Percentiles rank a stretch among this genome's conserved stretches.
Conservation (phyloP, 2,888 invertebrate genomes). For the Patella depressa region DNA sequence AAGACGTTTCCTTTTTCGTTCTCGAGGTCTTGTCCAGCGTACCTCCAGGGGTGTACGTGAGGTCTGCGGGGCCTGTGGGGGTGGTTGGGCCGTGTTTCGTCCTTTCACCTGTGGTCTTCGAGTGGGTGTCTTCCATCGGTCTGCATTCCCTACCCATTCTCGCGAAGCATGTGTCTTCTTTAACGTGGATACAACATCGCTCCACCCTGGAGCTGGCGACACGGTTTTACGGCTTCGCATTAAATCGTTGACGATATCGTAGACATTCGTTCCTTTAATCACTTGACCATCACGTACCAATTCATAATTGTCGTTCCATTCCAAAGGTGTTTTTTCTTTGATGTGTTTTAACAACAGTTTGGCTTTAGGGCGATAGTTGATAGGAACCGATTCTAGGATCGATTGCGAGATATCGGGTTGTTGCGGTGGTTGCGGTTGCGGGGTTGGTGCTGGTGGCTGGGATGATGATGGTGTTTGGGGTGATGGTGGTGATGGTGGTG, state of each 20-base stretch:
- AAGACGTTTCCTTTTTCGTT: no score
- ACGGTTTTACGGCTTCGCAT: neutral
- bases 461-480: neutral
- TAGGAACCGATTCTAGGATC: neutral
- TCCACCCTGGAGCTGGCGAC: neutral
- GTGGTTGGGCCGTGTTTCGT: neutral
- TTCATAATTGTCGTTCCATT: neutral
- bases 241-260: constrained; percentile 3
- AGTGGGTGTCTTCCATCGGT: neutral
- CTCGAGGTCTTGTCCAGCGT: no score
- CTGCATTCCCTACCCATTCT: no score
- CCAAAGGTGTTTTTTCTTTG: neutral
- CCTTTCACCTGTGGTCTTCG: no score
- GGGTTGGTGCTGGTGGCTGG: neutral
- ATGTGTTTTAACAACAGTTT: neutral
- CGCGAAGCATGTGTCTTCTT: neutral
- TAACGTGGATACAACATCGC: neutral
- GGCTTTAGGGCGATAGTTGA: neutral
- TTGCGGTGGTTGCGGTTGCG: neutral
- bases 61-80: neutral
- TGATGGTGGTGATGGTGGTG: neutral
- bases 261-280: neutral
- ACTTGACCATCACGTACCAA: neutral
- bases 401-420: neutral
- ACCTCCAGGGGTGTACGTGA: neutral